Conservation (phyloP, 2,113 vertebrate genomes). For the Prinia subflava region DNA sequence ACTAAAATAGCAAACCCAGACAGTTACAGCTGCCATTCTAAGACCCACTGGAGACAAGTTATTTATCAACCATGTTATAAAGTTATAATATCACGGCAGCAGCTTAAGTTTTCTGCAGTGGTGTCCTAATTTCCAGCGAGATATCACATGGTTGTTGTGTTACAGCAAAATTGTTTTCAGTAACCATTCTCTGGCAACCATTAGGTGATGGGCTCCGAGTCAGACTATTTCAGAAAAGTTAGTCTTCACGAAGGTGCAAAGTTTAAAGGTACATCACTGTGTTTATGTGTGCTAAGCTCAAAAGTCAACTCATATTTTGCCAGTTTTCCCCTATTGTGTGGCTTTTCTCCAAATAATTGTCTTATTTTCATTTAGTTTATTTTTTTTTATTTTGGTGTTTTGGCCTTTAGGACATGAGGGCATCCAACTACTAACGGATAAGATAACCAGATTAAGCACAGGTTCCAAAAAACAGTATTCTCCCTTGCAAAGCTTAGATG, state of each 20-base stretch:
- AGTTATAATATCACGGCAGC: background rate
- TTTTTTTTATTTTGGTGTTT: background rate
- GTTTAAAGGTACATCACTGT: background rate
- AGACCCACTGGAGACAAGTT: background rate
- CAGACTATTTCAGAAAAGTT: background rate
- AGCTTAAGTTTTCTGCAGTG: background rate
- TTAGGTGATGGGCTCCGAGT: background rate
- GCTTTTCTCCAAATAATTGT: background rate
- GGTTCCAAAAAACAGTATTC: background rate
- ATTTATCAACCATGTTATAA: background rate
- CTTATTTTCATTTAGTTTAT: background rate
- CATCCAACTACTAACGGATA: background rate
- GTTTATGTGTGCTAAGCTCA: background rate
- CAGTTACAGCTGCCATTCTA: background rate
- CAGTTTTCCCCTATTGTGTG: background rate
- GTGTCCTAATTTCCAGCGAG: background rate
- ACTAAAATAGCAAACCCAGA: background rate
- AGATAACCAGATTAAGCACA: background rate
- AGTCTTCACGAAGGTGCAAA: background rate
- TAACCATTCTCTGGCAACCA: background rate
- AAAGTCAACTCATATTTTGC: background rate
- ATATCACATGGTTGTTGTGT: background rate
- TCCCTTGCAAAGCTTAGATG: background rate
- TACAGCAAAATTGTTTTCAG: background rate
- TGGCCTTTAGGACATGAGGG: background rate